Evolutionary conservation across 2,797 vertebrate genomes (phyloP).

Genomic region (Muscicapa striata): DNA sequence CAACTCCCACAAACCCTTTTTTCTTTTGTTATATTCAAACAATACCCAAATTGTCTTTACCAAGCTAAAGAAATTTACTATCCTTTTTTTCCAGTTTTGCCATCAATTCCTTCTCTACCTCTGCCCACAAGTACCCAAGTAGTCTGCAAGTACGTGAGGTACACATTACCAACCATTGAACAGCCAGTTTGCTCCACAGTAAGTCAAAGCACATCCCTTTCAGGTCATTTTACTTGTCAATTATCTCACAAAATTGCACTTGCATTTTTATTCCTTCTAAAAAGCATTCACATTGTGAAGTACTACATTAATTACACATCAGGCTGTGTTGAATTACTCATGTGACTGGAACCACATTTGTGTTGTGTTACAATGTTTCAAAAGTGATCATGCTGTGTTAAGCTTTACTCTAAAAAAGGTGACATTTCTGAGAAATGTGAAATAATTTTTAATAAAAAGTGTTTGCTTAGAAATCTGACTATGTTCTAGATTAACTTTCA

Average conservation of each 20-base stretch:
- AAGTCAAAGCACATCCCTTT: slow-evolving; percentile 3
- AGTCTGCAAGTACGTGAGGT: not conserved
- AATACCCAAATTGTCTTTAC: not conserved
- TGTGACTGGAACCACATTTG: slow-evolving; percentile 1
- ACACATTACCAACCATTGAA: not conserved
- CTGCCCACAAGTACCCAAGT: not conserved
- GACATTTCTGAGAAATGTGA: not conserved
- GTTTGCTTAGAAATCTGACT: slow-evolving; percentile 22
- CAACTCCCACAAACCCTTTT: not conserved
- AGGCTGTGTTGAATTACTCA: slow-evolving; percentile 12
- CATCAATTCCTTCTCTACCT: not conserved
- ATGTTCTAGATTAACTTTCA: not conserved
- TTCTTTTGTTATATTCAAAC: not conserved
- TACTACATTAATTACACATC: slow-evolving; percentile 51
- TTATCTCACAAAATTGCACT: slow-evolving; percentile 32
- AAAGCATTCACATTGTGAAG: slow-evolving; percentile 30
- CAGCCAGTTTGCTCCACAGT: not conserved
- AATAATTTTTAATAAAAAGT: not conserved
- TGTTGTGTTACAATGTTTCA: not conserved
- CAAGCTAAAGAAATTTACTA: not conserved
- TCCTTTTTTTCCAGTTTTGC: not conserved
- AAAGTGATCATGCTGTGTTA: slow-evolving; percentile 11
- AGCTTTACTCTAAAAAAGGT: not conserved
- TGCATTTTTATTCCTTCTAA: slow-evolving; percentile 39
- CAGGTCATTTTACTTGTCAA: slow-evolving; percentile 50